A percentile compares a stretch with the other conserved stretches of the same genome.
These are phyloP conservation scores for Sigmodon hispidus DNA, from an alignment of 2,113 vertebrate species.

Conservation along the genomic window DNA sequence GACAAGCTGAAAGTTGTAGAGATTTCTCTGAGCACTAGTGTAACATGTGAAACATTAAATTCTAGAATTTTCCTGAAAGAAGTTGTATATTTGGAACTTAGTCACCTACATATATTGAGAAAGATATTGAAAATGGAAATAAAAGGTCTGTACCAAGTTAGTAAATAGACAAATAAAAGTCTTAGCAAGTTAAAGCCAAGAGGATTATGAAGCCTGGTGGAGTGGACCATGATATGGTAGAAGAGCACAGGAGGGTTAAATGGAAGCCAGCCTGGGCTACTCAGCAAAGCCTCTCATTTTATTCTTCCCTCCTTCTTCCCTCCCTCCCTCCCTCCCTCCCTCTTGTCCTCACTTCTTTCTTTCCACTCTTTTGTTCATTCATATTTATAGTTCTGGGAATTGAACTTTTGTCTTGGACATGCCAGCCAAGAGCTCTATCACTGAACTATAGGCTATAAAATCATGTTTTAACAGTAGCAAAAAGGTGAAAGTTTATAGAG, in stretches of 20 bases:
- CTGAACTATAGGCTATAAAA: background rate
- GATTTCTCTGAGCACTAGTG: constrained; percentile 4
- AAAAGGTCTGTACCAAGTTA: background rate
- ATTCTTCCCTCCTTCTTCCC: background rate
- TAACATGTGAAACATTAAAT: constrained; percentile 3
- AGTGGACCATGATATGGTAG: background rate
- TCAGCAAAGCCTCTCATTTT: background rate
- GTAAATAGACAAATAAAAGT: background rate
- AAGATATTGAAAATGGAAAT: background rate
- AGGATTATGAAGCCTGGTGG: background rate
- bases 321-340: too few species aligned
- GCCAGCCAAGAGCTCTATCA: background rate
- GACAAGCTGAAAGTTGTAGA: background rate
- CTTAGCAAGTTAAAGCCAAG: background rate
- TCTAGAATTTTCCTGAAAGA: constrained; percentile 11
- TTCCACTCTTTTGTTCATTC: too few species aligned
- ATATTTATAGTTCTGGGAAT: background rate
- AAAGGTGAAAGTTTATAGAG: background rate
- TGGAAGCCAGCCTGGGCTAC: background rate
- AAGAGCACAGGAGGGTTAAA: background rate
- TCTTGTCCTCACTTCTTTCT: background rate
- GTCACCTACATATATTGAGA: background rate
- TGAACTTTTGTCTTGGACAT: background rate
- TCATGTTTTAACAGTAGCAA: background rate
- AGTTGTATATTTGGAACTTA: background rate